phyloP scores from a whole-genome alignment of 2,797 vertebrate genomes.

The Yasuhikotakia modesta region DNA sequence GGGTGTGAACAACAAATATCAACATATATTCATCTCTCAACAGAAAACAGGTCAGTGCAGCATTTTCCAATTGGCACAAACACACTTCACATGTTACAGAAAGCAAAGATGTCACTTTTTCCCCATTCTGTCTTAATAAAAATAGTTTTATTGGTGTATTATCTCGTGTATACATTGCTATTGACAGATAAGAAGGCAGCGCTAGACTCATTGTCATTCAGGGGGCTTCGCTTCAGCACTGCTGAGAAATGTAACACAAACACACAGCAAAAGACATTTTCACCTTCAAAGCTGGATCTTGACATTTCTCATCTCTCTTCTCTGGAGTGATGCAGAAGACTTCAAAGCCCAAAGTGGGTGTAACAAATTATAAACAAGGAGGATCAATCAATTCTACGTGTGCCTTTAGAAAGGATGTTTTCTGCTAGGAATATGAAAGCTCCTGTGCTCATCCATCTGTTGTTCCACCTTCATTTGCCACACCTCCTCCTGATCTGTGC shows the following conservation, averaged over 20 bases:
- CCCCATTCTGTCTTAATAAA: not conserved
- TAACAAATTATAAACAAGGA: constrained; percentile 10
- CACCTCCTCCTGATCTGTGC: not conserved
- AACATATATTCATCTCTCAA: constrained; percentile 34
- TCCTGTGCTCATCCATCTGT: not conserved
- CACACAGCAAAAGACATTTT: constrained; percentile 24
- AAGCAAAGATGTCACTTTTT: not conserved
- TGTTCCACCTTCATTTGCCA: not conserved
- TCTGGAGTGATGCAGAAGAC: constrained; percentile 17
- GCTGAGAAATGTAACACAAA: constrained; percentile 22
- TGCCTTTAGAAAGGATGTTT: not conserved
- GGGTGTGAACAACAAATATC: constrained; percentile 43
- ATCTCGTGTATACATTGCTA: constrained; percentile 22
- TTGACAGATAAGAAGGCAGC: constrained; percentile 33
- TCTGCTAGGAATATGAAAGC: not conserved
- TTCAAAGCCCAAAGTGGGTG: constrained; percentile 21
- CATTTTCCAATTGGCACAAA: not conserved
- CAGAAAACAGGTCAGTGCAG: constrained; percentile 2
- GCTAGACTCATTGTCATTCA: constrained; percentile 20
- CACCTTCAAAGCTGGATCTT: not conserved
- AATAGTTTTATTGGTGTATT: not conserved
- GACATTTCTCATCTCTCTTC: constrained; percentile 12
- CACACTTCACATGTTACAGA: not conserved
- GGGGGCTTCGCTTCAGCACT: constrained; percentile 11
- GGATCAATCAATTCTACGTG: constrained; percentile 6